Evolutionary conservation across 2,797 vertebrate species (phyloP).

Genomic region (Falco biarmicus): DNA sequence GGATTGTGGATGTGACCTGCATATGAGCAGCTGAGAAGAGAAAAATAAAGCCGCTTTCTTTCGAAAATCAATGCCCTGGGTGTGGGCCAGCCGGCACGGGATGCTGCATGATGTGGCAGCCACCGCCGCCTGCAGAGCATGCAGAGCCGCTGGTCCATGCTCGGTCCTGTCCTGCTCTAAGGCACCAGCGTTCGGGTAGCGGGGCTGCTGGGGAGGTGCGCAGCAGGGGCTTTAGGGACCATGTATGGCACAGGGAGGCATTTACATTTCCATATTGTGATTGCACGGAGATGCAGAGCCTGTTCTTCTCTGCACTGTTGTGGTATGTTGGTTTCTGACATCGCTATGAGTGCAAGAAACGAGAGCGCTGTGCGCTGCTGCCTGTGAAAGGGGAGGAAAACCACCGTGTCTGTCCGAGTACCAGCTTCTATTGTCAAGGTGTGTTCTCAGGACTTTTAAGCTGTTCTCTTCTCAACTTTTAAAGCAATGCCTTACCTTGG

Average conservation of each 20-base stretch:
- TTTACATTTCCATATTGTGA: neutral
- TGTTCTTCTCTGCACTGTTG: neutral
- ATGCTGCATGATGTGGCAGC: neutral
- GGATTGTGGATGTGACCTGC: neutral
- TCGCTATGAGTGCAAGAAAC: conserved; percentile 10
- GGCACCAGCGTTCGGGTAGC: accelerated
- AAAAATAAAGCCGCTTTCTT: neutral
- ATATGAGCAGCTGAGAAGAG: accelerated
- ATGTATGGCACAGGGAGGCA: accelerated
- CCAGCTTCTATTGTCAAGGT: neutral
- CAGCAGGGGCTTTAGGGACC: accelerated
- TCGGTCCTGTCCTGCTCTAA: neutral
- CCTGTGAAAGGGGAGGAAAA: neutral
- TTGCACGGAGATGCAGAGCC: neutral
- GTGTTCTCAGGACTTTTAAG: neutral
- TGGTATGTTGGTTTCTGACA: conserved; percentile 19
- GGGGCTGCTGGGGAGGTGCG: neutral
- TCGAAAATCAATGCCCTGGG: accelerated
- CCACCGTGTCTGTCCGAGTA: neutral
- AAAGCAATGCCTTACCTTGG: neutral
- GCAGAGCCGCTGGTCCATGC: accelerated
- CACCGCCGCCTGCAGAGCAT: accelerated
- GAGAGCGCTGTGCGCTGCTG: neutral
- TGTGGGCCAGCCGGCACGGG: accelerated
- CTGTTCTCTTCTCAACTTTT: neutral